Percentiles rank a stretch among this genome's conserved stretches.
Conservation (phyloP, 2,113 vertebrate genomes). For the Ahaetulla prasina region DNA sequence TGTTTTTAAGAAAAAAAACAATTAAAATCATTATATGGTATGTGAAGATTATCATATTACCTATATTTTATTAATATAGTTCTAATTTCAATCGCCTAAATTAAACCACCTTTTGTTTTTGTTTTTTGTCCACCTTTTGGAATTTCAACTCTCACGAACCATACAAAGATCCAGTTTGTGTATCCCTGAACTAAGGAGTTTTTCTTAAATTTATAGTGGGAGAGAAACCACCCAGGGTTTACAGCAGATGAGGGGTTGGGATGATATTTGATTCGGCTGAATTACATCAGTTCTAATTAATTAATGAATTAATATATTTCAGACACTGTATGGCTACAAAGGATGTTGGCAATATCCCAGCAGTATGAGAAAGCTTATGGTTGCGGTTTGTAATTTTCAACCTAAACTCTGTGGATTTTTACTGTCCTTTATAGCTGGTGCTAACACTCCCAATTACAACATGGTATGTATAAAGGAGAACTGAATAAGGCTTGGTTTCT, state of each 20-base stretch:
- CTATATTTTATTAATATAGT: background rate
- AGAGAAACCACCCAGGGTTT: too few species aligned
- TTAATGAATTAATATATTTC: constrained; percentile 14
- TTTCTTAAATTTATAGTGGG: background rate
- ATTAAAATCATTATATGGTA: background rate
- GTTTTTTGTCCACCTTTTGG: background rate
- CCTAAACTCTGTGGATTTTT: constrained; percentile 75
- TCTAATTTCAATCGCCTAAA: background rate
- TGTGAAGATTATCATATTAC: background rate
- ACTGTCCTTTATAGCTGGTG: constrained; percentile 79
- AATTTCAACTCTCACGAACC: background rate
- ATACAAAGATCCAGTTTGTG: background rate
- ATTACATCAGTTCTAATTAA: background rate
- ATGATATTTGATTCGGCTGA: background rate
- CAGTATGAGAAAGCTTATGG: constrained; percentile 70
- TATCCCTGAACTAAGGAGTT: background rate
- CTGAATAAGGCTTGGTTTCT: background rate
- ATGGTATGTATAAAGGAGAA: constrained; percentile 64
- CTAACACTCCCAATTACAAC: constrained; percentile 81
- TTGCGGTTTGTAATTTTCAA: constrained; percentile 72
- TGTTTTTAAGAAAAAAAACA: too few species aligned
- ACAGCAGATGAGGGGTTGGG: background rate
- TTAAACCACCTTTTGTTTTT: background rate
- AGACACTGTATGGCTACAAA: constrained; percentile 72
- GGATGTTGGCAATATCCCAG: constrained; percentile 76